Conservation (phyloP, 2,888 invertebrate species). For the Drosophila demipolita region DNA sequence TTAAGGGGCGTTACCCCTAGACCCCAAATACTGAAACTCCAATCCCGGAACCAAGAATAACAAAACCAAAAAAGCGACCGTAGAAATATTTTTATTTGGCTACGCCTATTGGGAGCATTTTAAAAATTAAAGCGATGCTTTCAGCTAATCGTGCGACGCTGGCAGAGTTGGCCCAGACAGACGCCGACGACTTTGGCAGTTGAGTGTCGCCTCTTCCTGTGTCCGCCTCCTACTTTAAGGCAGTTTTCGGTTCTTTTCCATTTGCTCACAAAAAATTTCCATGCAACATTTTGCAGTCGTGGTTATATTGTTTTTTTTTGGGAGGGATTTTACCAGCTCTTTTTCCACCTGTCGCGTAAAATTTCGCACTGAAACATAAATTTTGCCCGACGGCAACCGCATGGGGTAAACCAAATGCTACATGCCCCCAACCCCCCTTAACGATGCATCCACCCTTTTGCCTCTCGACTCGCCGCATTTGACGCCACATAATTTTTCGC, state of each 20-base stretch:
- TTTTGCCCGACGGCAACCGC: conserved; percentile 74
- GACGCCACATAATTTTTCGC: conserved; percentile 79
- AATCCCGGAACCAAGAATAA: neutral
- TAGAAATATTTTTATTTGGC: conserved; percentile 11
- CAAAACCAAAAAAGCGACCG: neutral
- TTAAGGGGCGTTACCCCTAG: conserved; percentile 28
- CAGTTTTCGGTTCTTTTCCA: conserved; percentile 10
- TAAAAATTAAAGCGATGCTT: conserved; percentile 40
- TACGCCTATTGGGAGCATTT: conserved; percentile 37
- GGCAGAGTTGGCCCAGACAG: conserved; percentile 13
- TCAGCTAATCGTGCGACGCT: conserved; percentile 31
- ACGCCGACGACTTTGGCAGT: conserved; percentile 4
- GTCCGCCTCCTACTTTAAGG: neutral
- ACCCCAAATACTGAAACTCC: neutral
- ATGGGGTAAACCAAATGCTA: conserved; percentile 61
- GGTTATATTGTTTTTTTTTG: neutral
- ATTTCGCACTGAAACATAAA: conserved; percentile 79
- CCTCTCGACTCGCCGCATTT: conserved; percentile 72
- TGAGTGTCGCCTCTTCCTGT: neutral
- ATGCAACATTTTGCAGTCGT: conserved; percentile 61
- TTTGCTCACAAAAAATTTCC: conserved; percentile 48
- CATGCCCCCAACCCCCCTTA: conserved; percentile 13
- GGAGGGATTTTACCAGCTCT: conserved; percentile 32
- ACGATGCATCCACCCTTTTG: conserved; percentile 3
- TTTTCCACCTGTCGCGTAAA: conserved; percentile 80